A percentile compares a stretch with the other conserved stretches of the same genome.
These are phyloP conservation scores for Lepidonotus clava DNA, from an alignment of 2,888 invertebrate species.

Conservation along the genomic window DNA sequence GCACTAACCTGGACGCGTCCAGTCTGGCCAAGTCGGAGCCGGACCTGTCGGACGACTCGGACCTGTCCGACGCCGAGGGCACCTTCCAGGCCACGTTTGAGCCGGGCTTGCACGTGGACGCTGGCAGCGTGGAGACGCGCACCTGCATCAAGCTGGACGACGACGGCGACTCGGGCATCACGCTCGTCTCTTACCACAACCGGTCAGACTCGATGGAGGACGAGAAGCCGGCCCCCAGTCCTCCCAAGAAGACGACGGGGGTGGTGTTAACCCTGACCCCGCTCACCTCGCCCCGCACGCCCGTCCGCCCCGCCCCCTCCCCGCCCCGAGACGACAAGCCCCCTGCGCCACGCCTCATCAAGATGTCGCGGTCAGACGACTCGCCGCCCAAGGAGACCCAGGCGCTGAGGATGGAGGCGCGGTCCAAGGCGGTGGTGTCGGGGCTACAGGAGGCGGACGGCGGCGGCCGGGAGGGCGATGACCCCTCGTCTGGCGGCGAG, in stretches of 20 bases:
- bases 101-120: background rate
- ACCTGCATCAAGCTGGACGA: slow-evolving; percentile 42
- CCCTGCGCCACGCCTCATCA: background rate
- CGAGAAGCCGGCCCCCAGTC: background rate
- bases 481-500: background rate
- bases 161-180: slow-evolving; percentile 55
- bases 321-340: background rate
- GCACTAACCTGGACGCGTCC: background rate
- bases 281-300: background rate
- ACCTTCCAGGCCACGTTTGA: slow-evolving; percentile 47
- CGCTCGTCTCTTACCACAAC: slow-evolving; percentile 40
- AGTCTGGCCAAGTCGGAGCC: slow-evolving; percentile 40
- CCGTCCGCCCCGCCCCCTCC: background rate
- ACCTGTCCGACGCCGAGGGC: slow-evolving; percentile 45
- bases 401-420: slow-evolving; percentile 15
- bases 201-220: slow-evolving; percentile 33
- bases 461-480: background rate
- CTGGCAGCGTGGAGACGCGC: background rate
- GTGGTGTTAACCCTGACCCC: slow-evolving; percentile 5
- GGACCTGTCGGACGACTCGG: slow-evolving; percentile 48
- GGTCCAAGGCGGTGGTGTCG: background rate
- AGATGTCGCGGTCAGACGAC: background rate
- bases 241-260: background rate
- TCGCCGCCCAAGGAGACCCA: background rate
- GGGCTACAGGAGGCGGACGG: background rate